Percentiles rank a stretch among this genome's conserved stretches.
Conservation (phyloP, 2,888 invertebrate species). For the Disparrhopalites patrizii region DNA sequence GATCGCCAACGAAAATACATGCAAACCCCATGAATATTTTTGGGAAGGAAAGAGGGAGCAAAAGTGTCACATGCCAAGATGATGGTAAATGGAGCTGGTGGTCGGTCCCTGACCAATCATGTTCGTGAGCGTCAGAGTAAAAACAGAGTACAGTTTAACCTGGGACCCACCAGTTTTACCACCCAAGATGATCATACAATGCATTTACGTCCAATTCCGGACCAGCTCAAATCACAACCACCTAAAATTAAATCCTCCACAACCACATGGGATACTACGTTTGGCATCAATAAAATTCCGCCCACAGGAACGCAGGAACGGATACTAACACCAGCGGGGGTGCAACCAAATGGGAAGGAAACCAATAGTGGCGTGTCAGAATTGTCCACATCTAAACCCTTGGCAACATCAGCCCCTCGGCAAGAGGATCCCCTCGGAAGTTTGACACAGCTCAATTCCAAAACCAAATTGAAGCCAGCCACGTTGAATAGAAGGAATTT, state of each 20-base stretch:
- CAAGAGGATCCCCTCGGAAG: neutral
- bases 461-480: neutral
- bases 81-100: too few relatives aligned
- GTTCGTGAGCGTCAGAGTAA: constrained; percentile 5
- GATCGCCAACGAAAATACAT: too few relatives aligned
- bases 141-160: constrained; percentile 12
- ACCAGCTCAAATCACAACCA: constrained; percentile 1
- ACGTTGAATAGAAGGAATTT: constrained; percentile 10
- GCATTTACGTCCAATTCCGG: neutral
- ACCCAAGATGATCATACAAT: neutral
- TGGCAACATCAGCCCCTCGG: too few relatives aligned
- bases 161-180: neutral
- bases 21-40: too few relatives aligned
- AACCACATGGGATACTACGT: too few relatives aligned
- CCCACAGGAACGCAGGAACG: neutral
- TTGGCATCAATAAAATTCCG: neutral
- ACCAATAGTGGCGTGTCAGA: neutral
- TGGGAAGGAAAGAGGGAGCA: too few relatives aligned
- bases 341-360: neutral
- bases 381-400: too few relatives aligned
- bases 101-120: too few relatives aligned
- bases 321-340: neutral
- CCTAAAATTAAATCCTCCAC: too few relatives aligned
- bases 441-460: neutral
- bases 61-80: too few relatives aligned